Evolutionary conservation across 2,888 invertebrate genomes (phyloP), one percentile per base, ranked within the genome.

Genomic region (Rhagonycha lutea): DNA sequence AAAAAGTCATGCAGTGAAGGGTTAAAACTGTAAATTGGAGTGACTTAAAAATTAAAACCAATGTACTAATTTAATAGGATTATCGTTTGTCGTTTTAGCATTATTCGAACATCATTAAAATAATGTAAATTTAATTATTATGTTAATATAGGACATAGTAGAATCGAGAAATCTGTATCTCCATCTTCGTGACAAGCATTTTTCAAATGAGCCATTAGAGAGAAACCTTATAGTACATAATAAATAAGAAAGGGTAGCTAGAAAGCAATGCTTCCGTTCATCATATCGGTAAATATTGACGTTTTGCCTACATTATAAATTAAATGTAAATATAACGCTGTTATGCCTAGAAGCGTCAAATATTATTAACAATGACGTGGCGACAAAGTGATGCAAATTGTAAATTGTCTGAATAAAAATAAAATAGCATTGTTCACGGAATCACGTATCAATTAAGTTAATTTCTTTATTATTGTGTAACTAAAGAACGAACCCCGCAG

Each of bases 401-500:
- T 12, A 32, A 32, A 32, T 47, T n/a, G 47, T 47, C n/a, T 7
- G 47, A n/a, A 47, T 47, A 47, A 47, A 47, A 47, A n/a, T 47
- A 47, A 47, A 47, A 47, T 47, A 47, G 47, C 47, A 47, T 47
- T 47, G 60, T 47, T 23, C 71, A 71, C 65, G 18, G 71, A 71
- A 61, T 23, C 63, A 71, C 32, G 60, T 67, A 60, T 26, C 65
- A 67, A 77, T 61, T 68, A 63, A 23, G 63, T 63, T 18, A 63
- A 23, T 47, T 47, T 23, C 18, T 63, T 63, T 63, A 63, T 23
- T 63, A 63, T 68, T 24, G 14, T 9, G 29, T 28, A 29, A 28
- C 14, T 14, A 72, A 72, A 72, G 72, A 70, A 80, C 82, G 78
- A 83, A 87, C 88, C 87, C 88, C 88, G 82, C 86, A 88, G 79